phyloP scores from a whole-genome alignment of 92 coral and sea anemone species.

The Meandrina meandrites region DNA sequence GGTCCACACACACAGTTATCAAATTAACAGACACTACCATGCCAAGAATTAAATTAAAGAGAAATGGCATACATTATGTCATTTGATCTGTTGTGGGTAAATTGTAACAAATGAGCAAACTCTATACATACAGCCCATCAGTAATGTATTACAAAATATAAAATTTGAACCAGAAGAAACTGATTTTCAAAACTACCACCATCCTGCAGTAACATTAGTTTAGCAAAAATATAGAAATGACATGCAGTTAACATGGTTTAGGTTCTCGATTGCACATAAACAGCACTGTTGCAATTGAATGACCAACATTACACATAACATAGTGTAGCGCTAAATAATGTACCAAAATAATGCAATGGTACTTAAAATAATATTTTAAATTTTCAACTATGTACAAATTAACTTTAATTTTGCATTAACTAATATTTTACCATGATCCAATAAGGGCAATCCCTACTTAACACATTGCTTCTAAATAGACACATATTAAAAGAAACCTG shows the following conservation, averaged over 20 bases:
- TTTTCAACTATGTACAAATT: constrained; percentile 10
- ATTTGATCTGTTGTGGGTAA: not conserved
- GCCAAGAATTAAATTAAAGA: not conserved
- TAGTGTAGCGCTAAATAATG: not conserved
- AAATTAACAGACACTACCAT: not conserved
- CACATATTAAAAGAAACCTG: not conserved
- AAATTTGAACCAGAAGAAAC: not conserved
- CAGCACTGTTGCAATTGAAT: not conserved
- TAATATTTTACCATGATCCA: not conserved
- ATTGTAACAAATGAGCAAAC: not conserved
- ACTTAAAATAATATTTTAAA: constrained; percentile 25
- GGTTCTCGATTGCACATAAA: not conserved
- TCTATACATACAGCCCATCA: not conserved
- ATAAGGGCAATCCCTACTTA: not conserved
- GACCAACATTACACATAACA: not conserved
- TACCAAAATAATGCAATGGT: not conserved
- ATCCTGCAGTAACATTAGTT: constrained; percentile 7
- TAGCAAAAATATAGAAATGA: constrained; percentile 18
- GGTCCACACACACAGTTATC: not conserved
- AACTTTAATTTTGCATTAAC: not conserved
- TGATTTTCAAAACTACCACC: not conserved
- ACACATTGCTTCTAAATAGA: not conserved
- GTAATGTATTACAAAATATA: not conserved
- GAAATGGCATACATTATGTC: not conserved
- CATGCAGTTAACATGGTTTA: not conserved